Evolutionary conservation across 1,140 invertebrate species (phyloP), one percentile per base, ranked within the genome.

Genomic region (Solenopsis fugax): DNA sequence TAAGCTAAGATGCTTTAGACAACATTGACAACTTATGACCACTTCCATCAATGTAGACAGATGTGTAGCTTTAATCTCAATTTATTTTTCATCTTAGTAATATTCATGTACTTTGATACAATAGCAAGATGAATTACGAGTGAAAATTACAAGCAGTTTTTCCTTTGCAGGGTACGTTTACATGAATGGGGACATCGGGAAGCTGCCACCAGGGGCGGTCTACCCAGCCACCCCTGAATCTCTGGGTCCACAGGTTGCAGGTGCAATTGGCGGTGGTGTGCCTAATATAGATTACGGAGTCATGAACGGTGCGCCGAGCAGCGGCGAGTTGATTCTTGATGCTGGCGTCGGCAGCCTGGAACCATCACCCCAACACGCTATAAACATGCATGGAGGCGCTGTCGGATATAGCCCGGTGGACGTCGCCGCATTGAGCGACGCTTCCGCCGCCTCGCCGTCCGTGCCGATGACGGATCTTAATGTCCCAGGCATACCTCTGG

Each of bases 131-230:
- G 2, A 48, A 37, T 84, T 12, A 18, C 45, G 5, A 60, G 0
- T 52, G 50, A 13, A 29, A 48, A 3, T 80, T 56, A 62, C 69
- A 50, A 86, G 3, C 45, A 1, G 77, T 65, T 0, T 12, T 56
- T 45, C 48, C 24, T 88, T 76, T 54, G 13, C 92, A 97, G 97
- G 96, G 93, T 96, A 96, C 96, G 96, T 96, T 96, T 97, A 97
- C 96, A 97, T 97, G 97, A 97, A 97, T 97, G 97, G 97, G 96
- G 97, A 97, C 96, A 96, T 97, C 95, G 96, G 96, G 94, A 97
- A 97, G 96, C 95, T 96, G 95, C 96, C 96, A 95, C 96, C 96
- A 95, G 96, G 96, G 96, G 96, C 96, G 95, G 96, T 96, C 92
- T 96, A 95, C 94, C 93, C 95, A 95, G 94, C 95, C 95, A 96